phyloP scores from a whole-genome alignment of 2,797 vertebrate genomes.

The Periophthalmus magnuspinnatus region DNA sequence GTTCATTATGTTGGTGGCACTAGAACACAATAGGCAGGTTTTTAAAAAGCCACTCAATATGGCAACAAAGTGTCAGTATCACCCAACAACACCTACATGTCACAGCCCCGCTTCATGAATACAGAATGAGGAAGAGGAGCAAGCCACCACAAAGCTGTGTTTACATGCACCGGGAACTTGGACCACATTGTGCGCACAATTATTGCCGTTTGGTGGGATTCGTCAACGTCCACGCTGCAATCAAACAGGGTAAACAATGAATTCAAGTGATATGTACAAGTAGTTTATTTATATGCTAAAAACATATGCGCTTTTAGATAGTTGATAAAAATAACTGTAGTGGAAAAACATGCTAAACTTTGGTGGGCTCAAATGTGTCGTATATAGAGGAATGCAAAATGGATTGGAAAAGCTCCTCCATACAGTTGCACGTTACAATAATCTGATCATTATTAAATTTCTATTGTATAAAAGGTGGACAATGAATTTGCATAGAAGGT shows the following conservation, averaged over 20 bases:
- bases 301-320: too few species aligned
- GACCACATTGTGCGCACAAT: not conserved
- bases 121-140: conserved; percentile 45
- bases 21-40: conserved; percentile 19
- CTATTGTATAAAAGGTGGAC: not conserved
- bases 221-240: too few species aligned
- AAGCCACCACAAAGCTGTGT: conserved; percentile 15
- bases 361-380: too few species aligned
- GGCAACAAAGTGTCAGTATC: conserved; percentile 23
- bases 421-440: not conserved
- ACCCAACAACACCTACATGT: conserved; percentile 19
- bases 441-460: not conserved
- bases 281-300: too few species aligned
- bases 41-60: conserved; percentile 10
- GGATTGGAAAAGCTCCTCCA: too few species aligned
- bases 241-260: too few species aligned
- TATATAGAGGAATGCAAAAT: not conserved
- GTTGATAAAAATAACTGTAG: too few species aligned
- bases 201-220: not conserved
- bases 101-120: conserved; percentile 50
- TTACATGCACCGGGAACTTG: conserved; percentile 5
- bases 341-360: too few species aligned
- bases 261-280: too few species aligned
- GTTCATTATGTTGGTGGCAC: conserved; percentile 5
- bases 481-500: not conserved